A percentile compares a stretch with the other conserved stretches of the same genome.
These are phyloP conservation scores for Microplitis demolitor DNA, from an alignment of 1,140 invertebrate genomes.

Conservation along the genomic window DNA sequence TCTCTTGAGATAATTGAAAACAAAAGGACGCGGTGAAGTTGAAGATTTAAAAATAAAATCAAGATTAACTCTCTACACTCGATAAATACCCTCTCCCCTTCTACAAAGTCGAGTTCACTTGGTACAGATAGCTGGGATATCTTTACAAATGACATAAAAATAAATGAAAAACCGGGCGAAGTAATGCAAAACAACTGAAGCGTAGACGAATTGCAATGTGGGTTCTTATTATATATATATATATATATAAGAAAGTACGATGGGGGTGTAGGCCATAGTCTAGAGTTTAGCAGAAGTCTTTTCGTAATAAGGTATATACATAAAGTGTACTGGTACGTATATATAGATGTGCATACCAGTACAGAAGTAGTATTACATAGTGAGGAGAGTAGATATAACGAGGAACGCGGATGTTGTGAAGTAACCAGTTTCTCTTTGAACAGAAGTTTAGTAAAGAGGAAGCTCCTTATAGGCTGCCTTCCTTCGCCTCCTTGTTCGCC, in stretches of 20 bases:
- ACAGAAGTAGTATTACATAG: constrained; percentile 12
- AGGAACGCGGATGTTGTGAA: constrained; percentile 25
- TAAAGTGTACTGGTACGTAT: too few relatives aligned
- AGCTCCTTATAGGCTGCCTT: constrained; percentile 23
- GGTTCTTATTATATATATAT: too few relatives aligned
- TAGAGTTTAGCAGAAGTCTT: too few relatives aligned
- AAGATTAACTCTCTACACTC: neutral
- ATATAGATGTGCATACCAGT: neutral
- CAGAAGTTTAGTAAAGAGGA: constrained; percentile 26
- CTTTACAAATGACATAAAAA: too few relatives aligned
- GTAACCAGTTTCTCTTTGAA: constrained; percentile 32
- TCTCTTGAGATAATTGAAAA: constrained; percentile 2
- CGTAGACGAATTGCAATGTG: too few relatives aligned
- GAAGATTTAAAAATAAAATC: neutral
- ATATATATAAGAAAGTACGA: too few relatives aligned
- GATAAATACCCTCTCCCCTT: neutral
- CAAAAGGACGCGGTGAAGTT: neutral
- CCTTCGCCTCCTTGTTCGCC: neutral
- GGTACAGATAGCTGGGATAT: too few relatives aligned
- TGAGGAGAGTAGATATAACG: constrained; percentile 22
- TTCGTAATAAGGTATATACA: too few relatives aligned
- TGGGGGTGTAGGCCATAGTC: too few relatives aligned
- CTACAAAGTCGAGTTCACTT: too few relatives aligned
- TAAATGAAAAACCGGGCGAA: too few relatives aligned
- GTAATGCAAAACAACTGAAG: too few relatives aligned